phyloP scores from a whole-genome alignment of 2,113 vertebrate genomes.

The Alectura lathami region DNA sequence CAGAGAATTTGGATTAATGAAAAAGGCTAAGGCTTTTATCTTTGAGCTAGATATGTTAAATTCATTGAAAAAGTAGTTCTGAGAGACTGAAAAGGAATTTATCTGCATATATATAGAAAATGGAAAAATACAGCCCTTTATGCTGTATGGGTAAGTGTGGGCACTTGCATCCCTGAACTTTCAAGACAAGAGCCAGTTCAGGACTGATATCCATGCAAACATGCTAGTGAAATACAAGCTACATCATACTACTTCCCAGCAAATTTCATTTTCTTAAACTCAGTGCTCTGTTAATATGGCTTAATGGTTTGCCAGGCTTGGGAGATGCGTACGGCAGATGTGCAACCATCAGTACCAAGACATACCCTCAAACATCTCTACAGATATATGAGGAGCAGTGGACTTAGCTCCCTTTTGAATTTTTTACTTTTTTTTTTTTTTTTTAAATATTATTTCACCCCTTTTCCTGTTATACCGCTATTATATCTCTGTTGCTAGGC shows the following conservation, averaged over 20 bases:
- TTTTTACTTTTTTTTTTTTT: background rate
- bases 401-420: background rate
- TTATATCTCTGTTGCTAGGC: background rate
- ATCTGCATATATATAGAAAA: background rate
- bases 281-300: background rate
- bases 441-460: background rate
- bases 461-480: background rate
- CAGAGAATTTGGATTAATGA: conserved; percentile 6
- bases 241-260: background rate
- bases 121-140: background rate
- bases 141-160: background rate
- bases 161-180: background rate
- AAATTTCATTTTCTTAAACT: background rate
- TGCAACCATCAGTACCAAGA: background rate
- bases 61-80: background rate
- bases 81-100: background rate
- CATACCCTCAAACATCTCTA: background rate
- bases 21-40: conserved; percentile 12
- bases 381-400: background rate
- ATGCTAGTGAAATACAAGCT: background rate
- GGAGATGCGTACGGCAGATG: background rate
- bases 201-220: background rate
- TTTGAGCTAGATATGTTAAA: background rate
- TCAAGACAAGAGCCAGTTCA: background rate
- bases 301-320: background rate